Evolutionary conservation across 2,797 vertebrate genomes (phyloP), one percentile per base, ranked within the genome.

Genomic region (Amazona finschi): DNA sequence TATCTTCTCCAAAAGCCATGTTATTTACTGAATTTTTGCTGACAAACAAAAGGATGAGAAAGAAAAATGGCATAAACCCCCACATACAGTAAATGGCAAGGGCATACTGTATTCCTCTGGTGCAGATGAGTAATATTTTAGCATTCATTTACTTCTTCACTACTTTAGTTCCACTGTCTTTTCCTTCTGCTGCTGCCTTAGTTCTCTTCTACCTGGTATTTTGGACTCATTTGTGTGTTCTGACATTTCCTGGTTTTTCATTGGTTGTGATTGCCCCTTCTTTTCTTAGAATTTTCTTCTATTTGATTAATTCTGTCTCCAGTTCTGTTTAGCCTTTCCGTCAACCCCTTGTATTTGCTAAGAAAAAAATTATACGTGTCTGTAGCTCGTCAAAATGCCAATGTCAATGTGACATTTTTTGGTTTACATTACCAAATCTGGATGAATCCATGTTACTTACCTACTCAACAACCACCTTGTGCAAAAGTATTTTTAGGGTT

Each of bases 41-140:
- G 85, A 89, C 52, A 91, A 87, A 94, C 62, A 87, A 93, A 92
- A 72, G 70, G 24, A 85, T 76, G 62, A 84, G 36, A 58, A 80
- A 77, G 71, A 90, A 91, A 95, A 91, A 74, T 8, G 14, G 14
- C 84, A 83, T 36, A 72, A 91, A 67, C 6, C n/a, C 53, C 31
- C 21, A 21, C 15, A 43, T 18, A 57, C 3, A 75, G 80, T 49
- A 91, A 93, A 66, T 30, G 58, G 64, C 50, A 94, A 77, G 66
- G 60, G 49, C 58, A 46, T 52, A 53, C 57, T 58, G 28, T 57
- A 47, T 85, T 81, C 89, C 50, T 84, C 70, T 60, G 47, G 75
- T 60, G 66, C 41, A 84, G 58, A 2, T 27, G 22, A 90, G 21
- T 67, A 81, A 77, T 52, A n/a, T 92, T 49, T 62, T 74, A 89